Evolutionary conservation across 2,888 invertebrate genomes (phyloP).

Genomic region (Coecobrya sp.): DNA sequence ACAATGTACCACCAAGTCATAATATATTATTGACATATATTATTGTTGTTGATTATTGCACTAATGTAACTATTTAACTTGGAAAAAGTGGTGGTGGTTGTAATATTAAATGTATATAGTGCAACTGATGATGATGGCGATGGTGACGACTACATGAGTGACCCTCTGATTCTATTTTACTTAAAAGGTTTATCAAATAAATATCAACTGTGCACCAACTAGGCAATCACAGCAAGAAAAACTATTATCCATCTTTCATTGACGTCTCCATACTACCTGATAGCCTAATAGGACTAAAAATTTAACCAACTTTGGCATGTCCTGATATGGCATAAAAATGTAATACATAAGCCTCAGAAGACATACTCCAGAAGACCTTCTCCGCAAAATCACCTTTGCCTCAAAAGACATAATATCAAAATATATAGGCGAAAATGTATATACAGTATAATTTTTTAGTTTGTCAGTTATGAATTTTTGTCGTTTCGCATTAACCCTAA

Average conservation of each 20-base stretch:
- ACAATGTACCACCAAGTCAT: slow-evolving; percentile 49
- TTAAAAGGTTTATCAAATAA: slow-evolving; percentile 36
- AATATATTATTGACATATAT: slow-evolving; percentile 62
- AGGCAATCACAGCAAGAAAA: slow-evolving; percentile 68
- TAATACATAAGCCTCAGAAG: too few relatives aligned
- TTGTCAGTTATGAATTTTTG: too few relatives aligned
- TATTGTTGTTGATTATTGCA: slow-evolving; percentile 39
- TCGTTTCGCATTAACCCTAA: too few relatives aligned
- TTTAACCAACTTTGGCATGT: slow-evolving; percentile 30
- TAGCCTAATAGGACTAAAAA: slow-evolving; percentile 35
- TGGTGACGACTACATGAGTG: background rate
- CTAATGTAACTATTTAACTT: slow-evolving; percentile 14
- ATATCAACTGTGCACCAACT: slow-evolving; percentile 67
- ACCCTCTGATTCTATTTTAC: slow-evolving; percentile 11
- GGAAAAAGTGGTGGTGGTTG: background rate
- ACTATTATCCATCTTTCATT: slow-evolving; percentile 71
- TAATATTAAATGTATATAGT: background rate
- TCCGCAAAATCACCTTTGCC: too few relatives aligned
- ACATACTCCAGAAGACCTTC: too few relatives aligned
- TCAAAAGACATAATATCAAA: too few relatives aligned
- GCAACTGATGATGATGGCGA: background rate
- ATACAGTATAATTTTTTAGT: too few relatives aligned
- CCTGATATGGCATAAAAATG: too few relatives aligned
- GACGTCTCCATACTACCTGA: slow-evolving; percentile 9
- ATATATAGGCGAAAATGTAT: too few relatives aligned